phyloP scores from a whole-genome alignment of 2,113 vertebrate species.

The Osmerus eperlanus region DNA sequence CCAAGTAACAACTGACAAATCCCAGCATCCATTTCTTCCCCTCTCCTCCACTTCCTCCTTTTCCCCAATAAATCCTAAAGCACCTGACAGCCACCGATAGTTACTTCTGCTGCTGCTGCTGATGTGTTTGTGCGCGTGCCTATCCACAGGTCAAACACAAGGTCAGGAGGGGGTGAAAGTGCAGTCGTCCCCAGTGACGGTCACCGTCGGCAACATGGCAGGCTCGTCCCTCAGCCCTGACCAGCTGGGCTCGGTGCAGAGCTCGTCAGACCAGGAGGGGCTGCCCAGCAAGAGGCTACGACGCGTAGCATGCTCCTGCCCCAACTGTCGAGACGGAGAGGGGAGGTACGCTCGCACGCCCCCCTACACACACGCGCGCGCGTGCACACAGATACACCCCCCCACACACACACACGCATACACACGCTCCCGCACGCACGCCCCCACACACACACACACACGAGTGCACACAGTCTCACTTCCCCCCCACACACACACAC shows the following conservation, averaged over 20 bases:
- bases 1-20: too few relatives aligned
- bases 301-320: conserved; percentile 96
- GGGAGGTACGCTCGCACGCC: conserved; percentile 78
- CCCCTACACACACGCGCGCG: not conserved
- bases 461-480: not conserved
- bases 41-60: not conserved
- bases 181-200: conserved; percentile 88
- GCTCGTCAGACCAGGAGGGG: conserved; percentile 91
- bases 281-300: conserved; percentile 92
- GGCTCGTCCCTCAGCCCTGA: conserved; percentile 91
- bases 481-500: not conserved
- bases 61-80: too few relatives aligned
- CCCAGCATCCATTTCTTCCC: not conserved
- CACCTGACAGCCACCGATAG: too few relatives aligned
- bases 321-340: conserved; percentile 97
- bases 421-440: not conserved
- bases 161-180: conserved; percentile 91
- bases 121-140: too few relatives aligned
- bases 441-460: conserved; percentile 1
- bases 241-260: conserved; percentile 92
- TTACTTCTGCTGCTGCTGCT: too few relatives aligned
- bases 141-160: conserved; percentile 87
- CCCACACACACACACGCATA: not conserved
- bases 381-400: not conserved
- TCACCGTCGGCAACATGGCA: conserved; percentile 88